Evolutionary conservation across 2,797 vertebrate genomes (phyloP).

Genomic region (Corythornis leucogaster): DNA sequence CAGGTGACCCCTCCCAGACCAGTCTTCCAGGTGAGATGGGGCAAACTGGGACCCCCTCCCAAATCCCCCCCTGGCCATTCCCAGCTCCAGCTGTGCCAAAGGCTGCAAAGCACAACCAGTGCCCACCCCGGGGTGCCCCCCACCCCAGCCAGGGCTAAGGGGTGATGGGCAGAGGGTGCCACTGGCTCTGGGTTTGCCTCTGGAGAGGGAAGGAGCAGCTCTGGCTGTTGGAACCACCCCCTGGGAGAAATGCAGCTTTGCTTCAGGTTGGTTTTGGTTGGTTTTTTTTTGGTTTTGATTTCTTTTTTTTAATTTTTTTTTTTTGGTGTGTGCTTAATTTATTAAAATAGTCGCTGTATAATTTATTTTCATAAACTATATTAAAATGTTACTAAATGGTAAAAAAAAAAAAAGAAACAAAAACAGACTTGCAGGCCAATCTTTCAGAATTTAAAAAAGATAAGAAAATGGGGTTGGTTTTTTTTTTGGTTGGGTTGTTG

Average conservation of each 20-base stretch:
- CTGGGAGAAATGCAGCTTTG: neutral
- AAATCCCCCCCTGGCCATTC: neutral
- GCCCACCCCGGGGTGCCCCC: neutral
- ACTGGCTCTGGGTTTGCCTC: neutral
- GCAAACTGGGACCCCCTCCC: neutral
- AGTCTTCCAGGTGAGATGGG: neutral
- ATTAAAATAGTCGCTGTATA: conserved; percentile 80
- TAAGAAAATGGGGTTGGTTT: neutral
- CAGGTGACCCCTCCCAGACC: no score
- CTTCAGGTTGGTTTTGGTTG: neutral
- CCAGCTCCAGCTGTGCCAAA: neutral
- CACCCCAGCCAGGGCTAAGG: neutral
- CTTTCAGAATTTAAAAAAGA: conserved; percentile 30
- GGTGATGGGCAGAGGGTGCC: no score
- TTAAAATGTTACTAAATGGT: conserved; percentile 72
- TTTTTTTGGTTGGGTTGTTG: conserved; percentile 34
- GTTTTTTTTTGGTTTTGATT: no score
- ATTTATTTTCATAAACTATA: conserved; percentile 81
- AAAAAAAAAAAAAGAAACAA: neutral
- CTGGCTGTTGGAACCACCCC: neutral
- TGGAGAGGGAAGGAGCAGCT: neutral
- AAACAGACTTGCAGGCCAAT: conserved; percentile 74
- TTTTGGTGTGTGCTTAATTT: conserved; percentile 74
- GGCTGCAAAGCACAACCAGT: neutral
- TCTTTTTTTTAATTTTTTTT: neutral